Conservation (phyloP, 2,797 vertebrate genomes). For the Threskiornis aethiopicus region DNA sequence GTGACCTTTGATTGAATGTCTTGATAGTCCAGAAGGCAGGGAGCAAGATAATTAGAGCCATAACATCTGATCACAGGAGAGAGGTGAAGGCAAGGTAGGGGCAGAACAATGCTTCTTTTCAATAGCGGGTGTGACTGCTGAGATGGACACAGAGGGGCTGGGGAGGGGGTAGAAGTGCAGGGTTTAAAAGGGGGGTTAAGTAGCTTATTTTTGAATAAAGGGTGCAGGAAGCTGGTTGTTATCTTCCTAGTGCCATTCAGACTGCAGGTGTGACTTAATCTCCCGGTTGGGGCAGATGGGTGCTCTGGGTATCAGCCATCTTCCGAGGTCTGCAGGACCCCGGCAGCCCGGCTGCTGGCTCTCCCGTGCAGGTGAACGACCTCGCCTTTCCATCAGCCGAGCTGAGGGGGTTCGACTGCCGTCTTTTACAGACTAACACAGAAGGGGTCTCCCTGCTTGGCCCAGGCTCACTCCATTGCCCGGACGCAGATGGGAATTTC, state of each 20-base stretch:
- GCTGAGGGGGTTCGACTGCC: background rate
- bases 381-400: background rate
- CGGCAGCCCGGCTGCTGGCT: background rate
- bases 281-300: background rate
- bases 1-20: constrained; percentile 55
- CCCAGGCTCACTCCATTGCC: background rate
- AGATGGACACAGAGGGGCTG: constrained; percentile 8
- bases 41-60: constrained; percentile 56
- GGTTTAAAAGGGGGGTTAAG: constrained; percentile 4
- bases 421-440: background rate
- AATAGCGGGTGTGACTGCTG: constrained; percentile 7
- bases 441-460: background rate
- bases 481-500: background rate
- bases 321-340: background rate
- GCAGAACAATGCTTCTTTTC: constrained; percentile 47
- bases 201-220: constrained; percentile 51
- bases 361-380: rapidly evolving
- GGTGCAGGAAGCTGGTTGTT: constrained; percentile 27
- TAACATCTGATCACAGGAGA: constrained; percentile 60
- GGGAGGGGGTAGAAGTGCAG: background rate
- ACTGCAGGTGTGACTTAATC: constrained; percentile 55
- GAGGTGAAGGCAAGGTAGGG: constrained; percentile 59
- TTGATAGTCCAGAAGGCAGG: constrained; percentile 38
- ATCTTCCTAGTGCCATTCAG: constrained; percentile 19
- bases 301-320: background rate